These are phyloP conservation scores for Axinella damicornis DNA, from an alignment of 37 sponge, comb jelly and placozoan species.

Conservation along the genomic window DNA sequence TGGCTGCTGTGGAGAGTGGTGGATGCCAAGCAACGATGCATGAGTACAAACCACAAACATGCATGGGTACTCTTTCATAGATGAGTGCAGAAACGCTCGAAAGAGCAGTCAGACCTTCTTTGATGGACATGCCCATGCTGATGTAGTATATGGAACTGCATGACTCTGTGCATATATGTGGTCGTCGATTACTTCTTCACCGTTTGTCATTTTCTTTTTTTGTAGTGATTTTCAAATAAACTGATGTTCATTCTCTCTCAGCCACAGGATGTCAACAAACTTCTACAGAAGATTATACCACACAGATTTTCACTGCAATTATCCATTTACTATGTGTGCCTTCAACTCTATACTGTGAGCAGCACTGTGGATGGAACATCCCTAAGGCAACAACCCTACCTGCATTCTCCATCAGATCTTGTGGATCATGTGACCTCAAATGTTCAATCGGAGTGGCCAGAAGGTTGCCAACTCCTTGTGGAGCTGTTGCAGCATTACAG, in stretches of 20 bases:
- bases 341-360: constrained; percentile 39
- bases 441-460: constrained; percentile 38
- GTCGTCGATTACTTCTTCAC: too few species aligned
- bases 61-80: too few species aligned
- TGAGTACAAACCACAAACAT: too few species aligned
- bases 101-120: too few species aligned
- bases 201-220: too few species aligned
- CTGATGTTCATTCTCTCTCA: background rate
- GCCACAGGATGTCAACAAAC: constrained; percentile 22
- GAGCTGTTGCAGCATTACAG: constrained; percentile 52
- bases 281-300: constrained; percentile 26
- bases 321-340: constrained; percentile 58
- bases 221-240: too few species aligned
- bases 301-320: constrained; percentile 50
- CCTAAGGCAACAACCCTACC: constrained; percentile 12
- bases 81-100: too few species aligned
- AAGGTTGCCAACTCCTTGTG: constrained; percentile 20
- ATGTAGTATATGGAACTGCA: too few species aligned
- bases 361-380: background rate
- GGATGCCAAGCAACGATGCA: too few species aligned
- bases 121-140: too few species aligned
- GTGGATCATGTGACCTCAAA: constrained; percentile 36
- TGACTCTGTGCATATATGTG: too few species aligned
- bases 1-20: too few species aligned
- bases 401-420: constrained; percentile 39